Evolutionary conservation across 2,797 vertebrate species (phyloP).

Genomic region (Oreochromis grahami): DNA sequence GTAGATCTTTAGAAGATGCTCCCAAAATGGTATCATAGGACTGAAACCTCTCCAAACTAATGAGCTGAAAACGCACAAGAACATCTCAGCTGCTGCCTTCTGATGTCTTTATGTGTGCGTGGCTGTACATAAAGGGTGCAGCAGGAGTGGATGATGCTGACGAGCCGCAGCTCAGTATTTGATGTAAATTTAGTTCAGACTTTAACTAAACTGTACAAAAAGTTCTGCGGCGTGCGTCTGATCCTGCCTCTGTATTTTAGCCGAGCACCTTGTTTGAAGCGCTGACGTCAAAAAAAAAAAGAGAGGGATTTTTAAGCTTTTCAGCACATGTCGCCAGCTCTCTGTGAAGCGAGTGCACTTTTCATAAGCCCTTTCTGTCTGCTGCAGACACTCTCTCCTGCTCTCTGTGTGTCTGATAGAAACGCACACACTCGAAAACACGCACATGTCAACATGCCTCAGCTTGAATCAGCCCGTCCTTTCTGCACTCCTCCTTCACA

Average conservation of each 20-base stretch:
- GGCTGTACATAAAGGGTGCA: background rate
- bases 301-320: slow-evolving; percentile 20
- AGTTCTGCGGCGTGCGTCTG: background rate
- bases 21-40: background rate
- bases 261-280: background rate
- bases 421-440: background rate
- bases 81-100: background rate
- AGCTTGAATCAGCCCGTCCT: slow-evolving; percentile 53
- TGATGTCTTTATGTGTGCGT: background rate
- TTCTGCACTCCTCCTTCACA: slow-evolving; percentile 22
- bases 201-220: background rate
- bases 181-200: background rate
- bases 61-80: background rate
- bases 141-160: background rate
- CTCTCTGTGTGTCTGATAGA: background rate
- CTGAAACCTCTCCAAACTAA: background rate
- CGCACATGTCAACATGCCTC: slow-evolving; percentile 52
- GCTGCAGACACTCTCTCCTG: background rate
- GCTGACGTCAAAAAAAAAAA: background rate
- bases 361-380: slow-evolving; percentile 43
- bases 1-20: background rate
- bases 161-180: rapidly evolving
- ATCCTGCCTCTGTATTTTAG: background rate
- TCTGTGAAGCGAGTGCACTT: slow-evolving; percentile 29
- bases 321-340: background rate